These are phyloP conservation scores for Apogon talboti DNA, from an alignment of 2,797 vertebrate species.

Conservation along the genomic window DNA sequence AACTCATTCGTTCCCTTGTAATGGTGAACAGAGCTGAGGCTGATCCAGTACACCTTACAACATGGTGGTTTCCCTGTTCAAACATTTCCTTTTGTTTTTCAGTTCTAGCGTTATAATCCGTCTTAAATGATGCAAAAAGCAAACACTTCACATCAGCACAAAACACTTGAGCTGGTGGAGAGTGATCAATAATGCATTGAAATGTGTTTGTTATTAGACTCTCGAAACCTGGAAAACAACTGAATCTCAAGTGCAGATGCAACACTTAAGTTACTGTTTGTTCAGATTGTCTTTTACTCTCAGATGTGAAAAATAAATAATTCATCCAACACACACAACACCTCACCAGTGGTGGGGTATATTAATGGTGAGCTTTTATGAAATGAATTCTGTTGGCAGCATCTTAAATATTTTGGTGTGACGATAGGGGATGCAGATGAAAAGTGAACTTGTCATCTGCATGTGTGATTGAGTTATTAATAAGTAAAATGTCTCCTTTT, in stretches of 20 bases:
- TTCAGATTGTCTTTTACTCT: constrained; percentile 29
- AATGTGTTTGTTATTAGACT: constrained; percentile 33
- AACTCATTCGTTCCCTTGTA: constrained; percentile 1
- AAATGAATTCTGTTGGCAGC: constrained; percentile 8
- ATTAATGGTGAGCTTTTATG: constrained; percentile 2
- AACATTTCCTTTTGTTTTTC: constrained; percentile 22
- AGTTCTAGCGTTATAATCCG: not conserved
- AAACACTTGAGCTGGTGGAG: constrained; percentile 23
- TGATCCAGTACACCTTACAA: not conserved
- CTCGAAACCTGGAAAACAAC: constrained; percentile 13
- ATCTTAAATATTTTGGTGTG: not conserved
- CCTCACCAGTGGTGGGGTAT: not conserved
- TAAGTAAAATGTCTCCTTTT: not conserved
- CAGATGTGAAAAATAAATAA: constrained; percentile 16
- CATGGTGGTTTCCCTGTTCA: not conserved
- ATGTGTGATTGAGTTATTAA: constrained; percentile 2
- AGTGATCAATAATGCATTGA: constrained; percentile 56
- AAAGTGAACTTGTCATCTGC: not conserved
- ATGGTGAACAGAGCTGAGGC: not conserved
- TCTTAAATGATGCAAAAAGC: constrained; percentile 36
- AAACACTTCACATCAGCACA: constrained; percentile 25
- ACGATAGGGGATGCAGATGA: not conserved
- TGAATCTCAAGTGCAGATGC: not conserved
- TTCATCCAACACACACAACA: constrained; percentile 14
- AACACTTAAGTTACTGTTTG: constrained; percentile 19